Base-by-base conservation (phyloP, 2,113 vertebrate species). In the Mionectes macconnelli region DNA sequence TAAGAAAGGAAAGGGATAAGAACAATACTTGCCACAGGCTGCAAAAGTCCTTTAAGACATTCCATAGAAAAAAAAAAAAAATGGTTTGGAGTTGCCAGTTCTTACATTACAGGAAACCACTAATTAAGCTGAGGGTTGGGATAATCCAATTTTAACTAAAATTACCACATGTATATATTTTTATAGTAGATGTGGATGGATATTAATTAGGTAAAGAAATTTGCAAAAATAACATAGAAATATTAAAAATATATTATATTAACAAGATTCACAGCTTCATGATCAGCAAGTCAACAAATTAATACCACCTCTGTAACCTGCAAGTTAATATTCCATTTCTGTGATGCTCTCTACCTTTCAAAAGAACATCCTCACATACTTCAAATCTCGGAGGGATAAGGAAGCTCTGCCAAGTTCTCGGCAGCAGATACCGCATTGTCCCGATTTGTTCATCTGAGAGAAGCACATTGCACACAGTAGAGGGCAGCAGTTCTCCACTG, bases 401-500 rank as follows among this genome's bases (percentile, higher is more conserved):
- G 37, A 47, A 62, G 42, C 24, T 60, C 12, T 7, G 42, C 45
- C 23, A 37, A 25, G 7, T 25, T 78, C 37, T 45, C 22, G 0
- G 5, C 14, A 72, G 31, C 4, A 42, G 44, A 33, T 4, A 37
- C 4, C 30, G 0, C 35, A 8, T 1, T 14, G 42, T 35, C 40
- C 25, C 5, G 5, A 18, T 40, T 35, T 24, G 49, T 20, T 9
- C 12, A 13, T 2, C 25, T 37, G n/a, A 50, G 17, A 37, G 62
- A 63, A 47, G 45, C 27, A 2, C 57, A 11, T 3, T 10, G 59
- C 13, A 1, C 76, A 31, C 96, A 86, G 90, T 23, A 96, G 96
- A 85, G 94, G 95, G 96, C 94, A 95, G 94, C 94, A 75, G 94
- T 12, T 66, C 96, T 63, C 91, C 90, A 93, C 6, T 8, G 40